A percentile compares a stretch with the other conserved stretches of the same genome.
Conservation (phyloP, 2,797 vertebrate species). For the Enteromius viviparus region DNA sequence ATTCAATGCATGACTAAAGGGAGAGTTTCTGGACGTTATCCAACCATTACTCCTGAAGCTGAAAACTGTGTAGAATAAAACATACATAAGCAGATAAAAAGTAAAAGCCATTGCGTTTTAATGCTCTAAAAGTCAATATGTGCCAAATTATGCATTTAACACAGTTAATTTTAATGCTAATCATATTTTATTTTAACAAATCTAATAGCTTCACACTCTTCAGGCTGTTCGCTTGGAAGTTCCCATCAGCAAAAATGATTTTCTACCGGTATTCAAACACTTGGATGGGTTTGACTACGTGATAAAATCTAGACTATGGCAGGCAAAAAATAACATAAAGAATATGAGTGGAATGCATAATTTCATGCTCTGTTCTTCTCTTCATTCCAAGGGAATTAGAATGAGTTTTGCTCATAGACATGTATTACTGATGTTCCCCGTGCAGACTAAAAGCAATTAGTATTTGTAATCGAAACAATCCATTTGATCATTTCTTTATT, state of each 20-base stretch:
- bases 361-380: neutral
- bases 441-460: slow-evolving; percentile 5
- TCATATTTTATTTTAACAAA: neutral
- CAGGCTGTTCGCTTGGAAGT: neutral
- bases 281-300: neutral
- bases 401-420: neutral
- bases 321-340: slow-evolving; percentile 19
- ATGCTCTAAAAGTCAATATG: neutral
- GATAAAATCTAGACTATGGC: slow-evolving; percentile 25
- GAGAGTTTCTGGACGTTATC: neutral
- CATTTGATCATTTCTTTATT: neutral
- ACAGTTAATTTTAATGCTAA: neutral
- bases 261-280: slow-evolving; percentile 9
- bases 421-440: neutral
- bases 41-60: neutral
- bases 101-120: neutral
- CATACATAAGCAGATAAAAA: neutral
- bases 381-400: neutral
- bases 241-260: slow-evolving; percentile 26
- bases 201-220: slow-evolving; percentile 1
- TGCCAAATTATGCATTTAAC: neutral
- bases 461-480: neutral
- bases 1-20: neutral
- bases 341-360: slow-evolving; percentile 26
- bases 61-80: neutral